Evolutionary conservation across 1,140 invertebrate species (phyloP), one percentile per base, ranked within the genome.

Genomic region (Hydropsyche tenuis): DNA sequence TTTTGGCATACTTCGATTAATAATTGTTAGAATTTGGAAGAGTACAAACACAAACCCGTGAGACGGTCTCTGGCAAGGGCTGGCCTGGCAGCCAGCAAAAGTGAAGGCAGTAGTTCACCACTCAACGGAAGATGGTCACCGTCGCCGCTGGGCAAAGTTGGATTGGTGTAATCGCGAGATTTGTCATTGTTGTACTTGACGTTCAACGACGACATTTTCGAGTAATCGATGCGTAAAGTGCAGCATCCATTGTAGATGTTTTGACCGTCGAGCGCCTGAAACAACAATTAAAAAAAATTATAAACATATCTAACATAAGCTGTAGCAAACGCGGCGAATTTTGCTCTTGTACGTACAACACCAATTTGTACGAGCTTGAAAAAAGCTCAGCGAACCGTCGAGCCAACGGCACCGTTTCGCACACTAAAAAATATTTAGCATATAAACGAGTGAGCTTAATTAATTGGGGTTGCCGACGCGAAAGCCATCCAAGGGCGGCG

Each of bases 161-260:
- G 97, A 85, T 99, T 99, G 75, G 97, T 99, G 86, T 97, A 99
- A 85, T 99, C 98, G 60, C 98, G 88, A 65, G 95, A 97, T 86
- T 99, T 99, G 87, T 99, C 98, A 86, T 99, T 99, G 88, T 99
- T 99, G 87, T 97, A 99, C 84, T 98, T 99, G 42, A 99, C 97
- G 85, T 99, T 99, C 74, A 99, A 87, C 73, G 94, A 96, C 73
- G 93, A 92, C 89, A 99, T 91, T 86, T 99, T 99, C 78, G 96
- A 98, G 87, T 97, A 99, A 85, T 99, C 98, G 80, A 99, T 99
- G 81, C 96, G 93, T 79, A 99, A 87, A n/a, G 96, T 99, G 88
- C 97, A 99, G 87, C 97, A 99, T 53, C 95, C 96, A 85, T 97
- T 99, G 90, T 99, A 99, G 79, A 99, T 98, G 82, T 99, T 99